Evolutionary conservation across 2,113 vertebrate genomes (phyloP).

Genomic region (Labeo rohita): DNA sequence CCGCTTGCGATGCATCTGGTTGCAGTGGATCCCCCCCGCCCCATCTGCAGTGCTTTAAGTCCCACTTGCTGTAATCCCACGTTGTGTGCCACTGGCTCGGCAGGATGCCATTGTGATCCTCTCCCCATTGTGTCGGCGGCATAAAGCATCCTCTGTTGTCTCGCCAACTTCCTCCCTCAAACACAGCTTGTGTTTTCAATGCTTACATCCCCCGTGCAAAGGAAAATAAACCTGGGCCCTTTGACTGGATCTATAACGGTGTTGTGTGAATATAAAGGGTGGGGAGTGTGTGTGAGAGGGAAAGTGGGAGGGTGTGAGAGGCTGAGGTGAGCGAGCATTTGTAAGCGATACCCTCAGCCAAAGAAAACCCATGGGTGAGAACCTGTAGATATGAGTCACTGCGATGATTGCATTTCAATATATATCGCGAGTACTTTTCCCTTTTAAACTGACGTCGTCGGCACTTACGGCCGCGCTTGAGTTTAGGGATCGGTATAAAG

Average conservation of each 20-base stretch:
- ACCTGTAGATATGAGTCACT: conserved; percentile 66
- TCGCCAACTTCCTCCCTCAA: conserved; percentile 80
- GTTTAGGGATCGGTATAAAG: conserved; percentile 46
- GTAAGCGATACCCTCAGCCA: conserved; percentile 59
- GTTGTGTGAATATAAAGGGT: conserved; percentile 51
- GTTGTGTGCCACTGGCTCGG: conserved; percentile 70
- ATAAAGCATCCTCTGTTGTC: conserved; percentile 80
- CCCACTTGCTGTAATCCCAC: conserved; percentile 72
- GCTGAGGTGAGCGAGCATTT: conserved; percentile 43
- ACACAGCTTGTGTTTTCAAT: conserved; percentile 71
- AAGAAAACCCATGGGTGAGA: conserved; percentile 64
- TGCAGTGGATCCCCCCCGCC: conserved; percentile 57
- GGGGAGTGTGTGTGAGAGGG: conserved; percentile 45
- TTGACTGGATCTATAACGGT: conserved; percentile 62
- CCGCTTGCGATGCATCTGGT: conserved; percentile 39
- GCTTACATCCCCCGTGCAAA: conserved; percentile 68
- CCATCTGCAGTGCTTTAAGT: conserved; percentile 68
- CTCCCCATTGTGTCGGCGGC: conserved; percentile 73
- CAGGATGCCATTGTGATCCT: conserved; percentile 76
- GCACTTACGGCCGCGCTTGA: conserved; percentile 23
- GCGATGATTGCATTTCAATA: conserved; percentile 67
- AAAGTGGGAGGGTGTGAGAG: conserved; percentile 50
- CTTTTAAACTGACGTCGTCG: conserved; percentile 29
- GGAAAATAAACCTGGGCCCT: conserved; percentile 67
- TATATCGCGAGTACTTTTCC: conserved; percentile 41